These are phyloP conservation scores for Gasterosteus aculeatus DNA, from an alignment of 2,113 vertebrate species.

Conservation along the genomic window DNA sequence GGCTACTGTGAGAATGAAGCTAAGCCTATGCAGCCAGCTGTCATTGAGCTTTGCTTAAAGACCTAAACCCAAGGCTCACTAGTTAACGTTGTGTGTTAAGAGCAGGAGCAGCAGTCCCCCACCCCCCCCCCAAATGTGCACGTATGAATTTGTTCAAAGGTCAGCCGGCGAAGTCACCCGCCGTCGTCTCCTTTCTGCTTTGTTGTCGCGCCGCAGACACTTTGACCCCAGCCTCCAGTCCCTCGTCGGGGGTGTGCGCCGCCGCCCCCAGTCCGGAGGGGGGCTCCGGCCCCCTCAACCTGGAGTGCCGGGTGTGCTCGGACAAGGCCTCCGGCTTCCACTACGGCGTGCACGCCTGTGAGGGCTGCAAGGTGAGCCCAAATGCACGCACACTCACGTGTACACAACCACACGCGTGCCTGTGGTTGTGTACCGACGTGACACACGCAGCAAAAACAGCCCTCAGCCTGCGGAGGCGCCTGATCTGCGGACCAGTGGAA, in stretches of 20 bases:
- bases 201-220: slow-evolving; percentile 80
- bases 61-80: not conserved
- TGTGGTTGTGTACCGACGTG: not conserved
- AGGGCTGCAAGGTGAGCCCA: slow-evolving; percentile 96
- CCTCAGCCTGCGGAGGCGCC: slow-evolving; percentile 6
- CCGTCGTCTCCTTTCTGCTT: not conserved
- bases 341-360: slow-evolving; percentile 98
- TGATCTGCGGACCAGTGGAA: slow-evolving; percentile 66
- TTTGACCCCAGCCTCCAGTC: slow-evolving; percentile 93
- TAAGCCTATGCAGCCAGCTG: not conserved
- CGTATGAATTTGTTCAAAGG: not conserved
- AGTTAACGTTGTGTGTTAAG: not conserved
- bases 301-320: slow-evolving; percentile 94
- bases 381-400: not conserved
- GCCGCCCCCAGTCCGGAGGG: slow-evolving; percentile 71
- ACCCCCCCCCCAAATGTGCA: not conserved
- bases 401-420: not conserved
- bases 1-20: not conserved
- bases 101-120: not conserved
- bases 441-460: slow-evolving; percentile 7
- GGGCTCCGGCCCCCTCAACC: slow-evolving; percentile 78
- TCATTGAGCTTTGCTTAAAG: not conserved
- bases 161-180: not conserved
- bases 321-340: slow-evolving; percentile 98
- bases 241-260: slow-evolving; percentile 82